Conservation (phyloP, 2,113 vertebrate species). For the Laticauda colubrina region DNA sequence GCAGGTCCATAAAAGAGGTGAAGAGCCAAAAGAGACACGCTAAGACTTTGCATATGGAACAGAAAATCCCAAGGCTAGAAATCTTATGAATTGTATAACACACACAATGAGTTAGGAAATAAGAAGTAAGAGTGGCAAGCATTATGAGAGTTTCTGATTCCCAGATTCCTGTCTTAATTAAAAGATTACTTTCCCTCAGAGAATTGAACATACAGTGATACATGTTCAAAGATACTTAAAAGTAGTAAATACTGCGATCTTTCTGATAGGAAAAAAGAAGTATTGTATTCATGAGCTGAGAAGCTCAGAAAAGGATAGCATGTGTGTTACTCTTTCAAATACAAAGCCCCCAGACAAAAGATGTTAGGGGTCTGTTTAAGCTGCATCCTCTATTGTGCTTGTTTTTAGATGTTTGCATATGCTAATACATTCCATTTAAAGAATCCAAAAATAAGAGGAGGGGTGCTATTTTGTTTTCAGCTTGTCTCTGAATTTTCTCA, state of each 20-base stretch:
- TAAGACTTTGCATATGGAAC: background rate
- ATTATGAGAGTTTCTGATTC: conserved; percentile 24
- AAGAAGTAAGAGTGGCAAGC: conserved; percentile 14
- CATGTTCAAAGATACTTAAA: background rate
- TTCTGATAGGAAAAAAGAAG: background rate
- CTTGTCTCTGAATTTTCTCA: background rate
- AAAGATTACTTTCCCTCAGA: background rate
- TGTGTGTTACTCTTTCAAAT: background rate
- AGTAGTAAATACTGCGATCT: background rate
- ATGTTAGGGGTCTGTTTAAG: conserved; percentile 11
- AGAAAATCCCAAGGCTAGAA: background rate
- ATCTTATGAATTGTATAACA: background rate
- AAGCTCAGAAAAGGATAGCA: background rate
- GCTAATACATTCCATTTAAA: conserved; percentile 50
- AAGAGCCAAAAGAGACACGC: background rate
- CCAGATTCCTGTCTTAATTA: background rate
- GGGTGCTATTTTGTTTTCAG: conserved; percentile 1
- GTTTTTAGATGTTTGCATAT: conserved; percentile 61
- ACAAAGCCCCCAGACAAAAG: too few relatives aligned
- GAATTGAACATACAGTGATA: background rate
- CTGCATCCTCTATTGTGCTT: background rate
- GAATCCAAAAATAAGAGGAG: conserved; percentile 19
- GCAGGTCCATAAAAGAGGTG: background rate
- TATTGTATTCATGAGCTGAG: background rate
- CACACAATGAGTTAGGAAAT: conserved; percentile 12